Percentiles rank a stretch among this genome's conserved stretches.
Conservation (phyloP, 2,113 vertebrate species). For the Upupa epops region DNA sequence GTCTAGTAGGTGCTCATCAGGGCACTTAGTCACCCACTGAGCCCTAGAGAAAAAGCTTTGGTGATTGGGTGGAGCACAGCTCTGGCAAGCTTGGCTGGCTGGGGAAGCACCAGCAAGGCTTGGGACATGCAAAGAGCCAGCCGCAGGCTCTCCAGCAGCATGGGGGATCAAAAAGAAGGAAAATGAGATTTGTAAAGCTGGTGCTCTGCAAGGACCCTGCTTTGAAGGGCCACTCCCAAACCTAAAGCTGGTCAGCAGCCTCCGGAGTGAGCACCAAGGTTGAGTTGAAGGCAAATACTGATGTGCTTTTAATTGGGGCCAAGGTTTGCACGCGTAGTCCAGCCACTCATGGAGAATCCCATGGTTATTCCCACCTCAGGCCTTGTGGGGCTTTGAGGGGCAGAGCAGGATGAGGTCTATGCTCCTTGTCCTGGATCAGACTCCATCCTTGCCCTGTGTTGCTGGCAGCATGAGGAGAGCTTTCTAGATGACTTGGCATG, state of each 20-base stretch:
- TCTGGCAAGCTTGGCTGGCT: background rate
- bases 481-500: background rate
- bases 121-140: background rate
- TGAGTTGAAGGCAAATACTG: background rate
- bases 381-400: rapidly evolving
- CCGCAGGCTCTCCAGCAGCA: background rate
- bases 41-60: background rate
- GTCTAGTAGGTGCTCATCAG: background rate
- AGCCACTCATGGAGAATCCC: rapidly evolving
- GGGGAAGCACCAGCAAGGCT: background rate
- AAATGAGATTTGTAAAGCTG: background rate
- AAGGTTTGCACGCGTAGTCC: rapidly evolving
- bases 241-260: background rate
- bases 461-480: background rate
- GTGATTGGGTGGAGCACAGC: background rate
- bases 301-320: rapidly evolving
- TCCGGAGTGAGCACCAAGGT: rapidly evolving
- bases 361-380: rapidly evolving
- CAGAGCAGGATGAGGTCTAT: rapidly evolving
- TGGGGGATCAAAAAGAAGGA: background rate
- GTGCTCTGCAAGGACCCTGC: background rate
- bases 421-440: background rate
- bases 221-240: constrained; percentile 4
- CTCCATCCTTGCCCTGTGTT: background rate
- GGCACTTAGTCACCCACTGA: background rate